Evolutionary conservation across 2,888 invertebrate genomes (phyloP), one percentile per base, ranked within the genome.

Genomic region (Dascillus cervinus): DNA sequence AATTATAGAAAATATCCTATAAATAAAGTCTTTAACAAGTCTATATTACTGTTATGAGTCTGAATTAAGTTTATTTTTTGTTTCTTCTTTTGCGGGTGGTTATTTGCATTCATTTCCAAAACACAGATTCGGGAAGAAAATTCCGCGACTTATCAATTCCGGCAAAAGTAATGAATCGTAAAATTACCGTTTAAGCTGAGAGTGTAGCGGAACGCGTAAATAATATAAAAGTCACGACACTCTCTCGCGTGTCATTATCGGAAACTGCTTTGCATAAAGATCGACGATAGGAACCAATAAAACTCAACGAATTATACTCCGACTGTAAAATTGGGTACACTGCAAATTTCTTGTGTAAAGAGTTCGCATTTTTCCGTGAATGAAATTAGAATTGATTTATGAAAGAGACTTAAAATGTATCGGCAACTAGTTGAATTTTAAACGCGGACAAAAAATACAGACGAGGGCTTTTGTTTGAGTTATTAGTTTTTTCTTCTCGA

Each of bases 221-320:
- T 62, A 62, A 62, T 60, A 58, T 61, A 62, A 60, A 56, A 57
- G 56, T 60, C 56, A 54, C 59, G 55, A 50, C 58, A 50, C 49
- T 49, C n/a, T n/a, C n/a, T n/a, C n/a, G n/a, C n/a, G 50, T 55
- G 54, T 60, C 61, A 62, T 62, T 62, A 62, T 61, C 60, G 62
- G 61, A 62, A 61, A 60, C 61, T 60, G 62, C 56, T 62, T 63
- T 62, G 60, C 62, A 63, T 62, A 62, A 61, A 62, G 62, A 64
- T 64, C 53, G 50, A 42, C 55, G 59, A 56, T 56, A 55, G 50
- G 49, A 49, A 49, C 46, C 53, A 55, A 56, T 55, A 56, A 49
- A 47, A 50, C 50, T 51, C n/a, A n/a, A n/a, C n/a, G n/a, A n/a
- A n/a, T n/a, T n/a, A n/a, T n/a, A 52, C 50, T 46, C 44, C 39